Evolutionary conservation across 2,888 invertebrate species (phyloP), one percentile per base, ranked within the genome.

Genomic region (Oxystoma pomonae): DNA sequence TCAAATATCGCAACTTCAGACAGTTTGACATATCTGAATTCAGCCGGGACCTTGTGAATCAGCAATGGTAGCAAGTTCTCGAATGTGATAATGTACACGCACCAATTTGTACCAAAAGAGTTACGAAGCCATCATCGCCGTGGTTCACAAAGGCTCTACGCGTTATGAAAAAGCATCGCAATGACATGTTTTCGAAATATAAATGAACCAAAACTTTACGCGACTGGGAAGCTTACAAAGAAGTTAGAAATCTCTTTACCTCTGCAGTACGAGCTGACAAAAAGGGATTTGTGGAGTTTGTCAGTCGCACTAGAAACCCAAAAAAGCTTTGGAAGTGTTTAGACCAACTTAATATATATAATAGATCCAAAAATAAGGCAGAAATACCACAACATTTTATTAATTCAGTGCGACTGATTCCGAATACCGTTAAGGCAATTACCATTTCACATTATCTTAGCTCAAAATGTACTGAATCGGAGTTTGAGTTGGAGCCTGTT

Each of bases 11-110:
- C 9, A 50, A 50, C n/a, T 50, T 50, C n/a, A 50, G n/a, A 50
- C 50, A 50, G n/a, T 50, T 50, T 50, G 50, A 50, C 50, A 50
- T 50, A 50, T n/a, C n/a, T n/a, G n/a, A n/a, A n/a, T n/a, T n/a
- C n/a, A n/a, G n/a, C n/a, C n/a, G n/a, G n/a, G n/a, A n/a, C n/a
- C n/a, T n/a, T n/a, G n/a, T n/a, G n/a, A n/a, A n/a, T n/a, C n/a
- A 50, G n/a, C n/a, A 50, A 9, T 50, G 50, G 9, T 50, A n/a
- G 50, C 50, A 50, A 50, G 50, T 50, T n/a, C n/a, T 50, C n/a
- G 50, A 50, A 12, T 50, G 50, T 50, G 50, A 12, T 50, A n/a
- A 50, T 50, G n/a, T 50, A 50, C 9, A n/a, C 50, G 50, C 9
- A n/a, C 9, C 9, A 9, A 50, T 50, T 50, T 12, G 9, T n/a